Evolutionary conservation across 2,888 invertebrate species (phyloP).

Genomic region (Acleris holmiana): DNA sequence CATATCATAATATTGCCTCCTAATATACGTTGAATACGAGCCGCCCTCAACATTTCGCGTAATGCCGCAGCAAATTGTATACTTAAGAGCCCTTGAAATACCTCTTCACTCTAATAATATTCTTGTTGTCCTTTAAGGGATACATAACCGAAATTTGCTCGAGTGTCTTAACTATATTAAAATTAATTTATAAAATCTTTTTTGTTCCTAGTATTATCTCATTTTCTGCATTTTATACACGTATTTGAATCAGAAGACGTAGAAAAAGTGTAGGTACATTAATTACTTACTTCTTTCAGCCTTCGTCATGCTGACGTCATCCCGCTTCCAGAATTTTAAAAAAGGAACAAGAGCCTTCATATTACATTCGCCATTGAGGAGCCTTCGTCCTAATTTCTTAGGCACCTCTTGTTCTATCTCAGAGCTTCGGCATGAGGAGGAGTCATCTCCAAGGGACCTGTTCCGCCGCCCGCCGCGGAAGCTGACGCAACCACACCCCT

Average conservation of each 20-base stretch:
- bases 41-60: neutral
- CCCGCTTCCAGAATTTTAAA: slow-evolving; percentile 87
- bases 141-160: neutral
- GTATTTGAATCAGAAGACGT: too few relatives aligned
- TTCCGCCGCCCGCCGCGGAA: slow-evolving; percentile 70
- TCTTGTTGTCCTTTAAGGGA: slow-evolving; percentile 2
- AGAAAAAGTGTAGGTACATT: too few relatives aligned
- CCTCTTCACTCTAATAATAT: neutral
- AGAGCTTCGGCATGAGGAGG: slow-evolving; percentile 78
- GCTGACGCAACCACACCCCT: slow-evolving; percentile 79
- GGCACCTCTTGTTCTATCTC: slow-evolving; percentile 80
- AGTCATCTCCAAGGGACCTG: slow-evolving; percentile 72
- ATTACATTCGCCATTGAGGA: slow-evolving; percentile 75
- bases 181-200: neutral
- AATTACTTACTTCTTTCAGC: slow-evolving; percentile 89
- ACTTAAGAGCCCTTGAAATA: slow-evolving; percentile 1
- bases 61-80: slow-evolving; percentile 7
- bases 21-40: slow-evolving; percentile 1
- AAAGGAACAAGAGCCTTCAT: slow-evolving; percentile 85
- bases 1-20: neutral
- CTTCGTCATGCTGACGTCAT: slow-evolving; percentile 90
- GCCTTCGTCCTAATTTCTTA: slow-evolving; percentile 65
- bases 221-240: too few relatives aligned
- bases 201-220: neutral
- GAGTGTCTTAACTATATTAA: neutral